phyloP scores from a whole-genome alignment of 2,113 vertebrate genomes.

The Pterocles gutturalis region DNA sequence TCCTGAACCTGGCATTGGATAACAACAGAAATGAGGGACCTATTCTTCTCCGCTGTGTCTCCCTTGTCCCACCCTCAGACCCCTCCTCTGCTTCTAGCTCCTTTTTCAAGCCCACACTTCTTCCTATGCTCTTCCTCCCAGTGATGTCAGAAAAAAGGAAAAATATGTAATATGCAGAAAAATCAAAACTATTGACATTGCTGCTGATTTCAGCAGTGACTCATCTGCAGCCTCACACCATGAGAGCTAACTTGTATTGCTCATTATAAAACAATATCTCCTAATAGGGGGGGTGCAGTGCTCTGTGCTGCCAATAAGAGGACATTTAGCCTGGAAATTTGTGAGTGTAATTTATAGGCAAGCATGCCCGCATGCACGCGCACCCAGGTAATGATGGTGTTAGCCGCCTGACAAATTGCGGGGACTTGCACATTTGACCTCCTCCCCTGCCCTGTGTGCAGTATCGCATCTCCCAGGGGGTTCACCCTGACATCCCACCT shows the following conservation, averaged over 20 bases:
- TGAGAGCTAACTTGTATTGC: conserved; percentile 5
- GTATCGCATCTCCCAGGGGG: conserved; percentile 52
- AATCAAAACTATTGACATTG: neutral
- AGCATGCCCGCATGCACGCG: neutral
- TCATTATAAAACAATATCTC: conserved; percentile 33
- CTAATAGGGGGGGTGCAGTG: neutral
- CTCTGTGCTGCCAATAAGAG: neutral
- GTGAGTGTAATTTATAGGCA: conserved; percentile 44
- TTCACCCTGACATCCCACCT: conserved; percentile 42
- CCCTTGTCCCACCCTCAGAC: neutral
- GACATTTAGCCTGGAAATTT: conserved; percentile 30
- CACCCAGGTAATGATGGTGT: conserved; percentile 61
- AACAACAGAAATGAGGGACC: neutral
- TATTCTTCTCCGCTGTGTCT: neutral
- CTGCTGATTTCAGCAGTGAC: conserved; percentile 31
- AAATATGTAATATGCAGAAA: neutral
- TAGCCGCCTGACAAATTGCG: conserved; percentile 59
- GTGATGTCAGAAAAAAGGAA: neutral
- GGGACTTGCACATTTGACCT: conserved; percentile 52
- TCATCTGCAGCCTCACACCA: neutral
- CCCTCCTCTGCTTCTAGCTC: neutral
- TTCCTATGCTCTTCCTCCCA: neutral
- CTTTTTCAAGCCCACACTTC: neutral
- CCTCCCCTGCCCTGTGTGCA: conserved; percentile 48
- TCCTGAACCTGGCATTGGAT: neutral